Evolutionary conservation across 2,888 invertebrate species (phyloP).

Genomic region (Pocota personata): DNA sequence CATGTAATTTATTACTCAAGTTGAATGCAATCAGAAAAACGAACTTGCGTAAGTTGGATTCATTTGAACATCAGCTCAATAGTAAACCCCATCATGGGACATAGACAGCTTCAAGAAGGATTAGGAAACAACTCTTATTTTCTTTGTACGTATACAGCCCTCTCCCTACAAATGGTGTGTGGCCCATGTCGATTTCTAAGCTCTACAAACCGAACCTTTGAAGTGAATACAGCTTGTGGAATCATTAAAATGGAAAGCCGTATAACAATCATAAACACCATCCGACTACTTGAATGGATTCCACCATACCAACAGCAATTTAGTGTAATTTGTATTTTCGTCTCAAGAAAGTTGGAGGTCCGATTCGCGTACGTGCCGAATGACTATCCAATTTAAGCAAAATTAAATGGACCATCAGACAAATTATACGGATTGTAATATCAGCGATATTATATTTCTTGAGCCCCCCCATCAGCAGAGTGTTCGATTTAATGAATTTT

Average conservation of each 20-base stretch:
- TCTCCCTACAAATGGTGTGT: too few relatives aligned
- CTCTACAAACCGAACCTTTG: not conserved
- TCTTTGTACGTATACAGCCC: too few relatives aligned
- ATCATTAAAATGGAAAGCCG: too few relatives aligned
- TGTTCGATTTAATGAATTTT: slow-evolving; percentile 54
- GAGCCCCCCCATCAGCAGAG: slow-evolving; percentile 10
- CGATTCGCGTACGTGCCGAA: slow-evolving; percentile 51
- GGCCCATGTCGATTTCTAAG: not conserved
- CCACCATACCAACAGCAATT: slow-evolving; percentile 29
- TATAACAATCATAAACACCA: slow-evolving; percentile 47
- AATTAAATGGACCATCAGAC: slow-evolving; percentile 70
- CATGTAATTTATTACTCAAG: too few relatives aligned
- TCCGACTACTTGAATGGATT: slow-evolving; percentile 53
- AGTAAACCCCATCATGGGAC: too few relatives aligned
- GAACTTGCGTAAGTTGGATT: too few relatives aligned
- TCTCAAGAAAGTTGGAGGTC: slow-evolving; percentile 18
- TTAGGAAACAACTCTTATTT: too few relatives aligned
- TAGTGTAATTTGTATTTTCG: slow-evolving; percentile 53
- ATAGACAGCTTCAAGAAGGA: too few relatives aligned
- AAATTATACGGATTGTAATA: slow-evolving; percentile 69
- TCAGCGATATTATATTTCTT: slow-evolving; percentile 30
- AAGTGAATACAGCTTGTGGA: not conserved
- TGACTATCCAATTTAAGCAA: slow-evolving; percentile 54
- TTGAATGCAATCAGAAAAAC: too few relatives aligned
- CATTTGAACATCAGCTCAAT: too few relatives aligned